A percentile compares a stretch with the other conserved stretches of the same genome.
Evolutionary conservation across 2,888 invertebrate genomes (phyloP).

Genomic region (Agrilus cyanescens): DNA sequence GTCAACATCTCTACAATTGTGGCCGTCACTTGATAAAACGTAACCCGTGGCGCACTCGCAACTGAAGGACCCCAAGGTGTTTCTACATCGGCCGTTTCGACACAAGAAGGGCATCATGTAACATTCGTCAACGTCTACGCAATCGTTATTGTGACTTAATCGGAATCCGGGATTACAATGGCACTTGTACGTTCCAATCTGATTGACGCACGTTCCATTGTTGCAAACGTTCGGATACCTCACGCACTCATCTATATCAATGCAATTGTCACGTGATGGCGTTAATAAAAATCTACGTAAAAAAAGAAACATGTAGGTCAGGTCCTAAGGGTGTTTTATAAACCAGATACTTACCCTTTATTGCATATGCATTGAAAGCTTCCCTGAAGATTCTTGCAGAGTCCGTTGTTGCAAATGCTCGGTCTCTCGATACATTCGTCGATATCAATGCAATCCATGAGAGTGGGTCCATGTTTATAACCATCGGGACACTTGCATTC

Average conservation of each 20-base stretch:
- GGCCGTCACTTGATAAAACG: slow-evolving; percentile 57
- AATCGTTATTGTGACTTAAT: slow-evolving; percentile 65
- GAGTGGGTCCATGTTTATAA: slow-evolving; percentile 37
- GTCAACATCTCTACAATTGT: slow-evolving; percentile 69
- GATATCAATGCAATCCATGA: slow-evolving; percentile 54
- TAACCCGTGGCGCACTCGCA: slow-evolving; percentile 77
- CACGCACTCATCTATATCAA: slow-evolving; percentile 62
- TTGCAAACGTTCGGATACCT: slow-evolving; percentile 63
- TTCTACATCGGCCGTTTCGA: slow-evolving; percentile 72
- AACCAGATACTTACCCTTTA: slow-evolving; percentile 45
- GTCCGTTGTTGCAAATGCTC: slow-evolving; percentile 61
- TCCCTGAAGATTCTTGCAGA: slow-evolving; percentile 66
- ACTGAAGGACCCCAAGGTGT: slow-evolving; percentile 65
- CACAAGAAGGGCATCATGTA: slow-evolving; percentile 74
- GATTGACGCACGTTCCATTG: slow-evolving; percentile 64
- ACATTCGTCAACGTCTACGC: slow-evolving; percentile 75
- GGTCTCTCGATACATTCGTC: slow-evolving; percentile 61
- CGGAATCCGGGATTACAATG: slow-evolving; percentile 68
- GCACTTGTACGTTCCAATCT: slow-evolving; percentile 58
- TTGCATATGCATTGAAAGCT: slow-evolving; percentile 69
- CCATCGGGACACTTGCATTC: slow-evolving; percentile 48
- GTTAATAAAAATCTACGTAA: slow-evolving; percentile 38
- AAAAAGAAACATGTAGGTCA: no score
- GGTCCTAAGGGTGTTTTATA: no score
- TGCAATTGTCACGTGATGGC: slow-evolving; percentile 50